Evolutionary conservation across 2,888 invertebrate species (phyloP).

Genomic region (Abrostola triplasia): DNA sequence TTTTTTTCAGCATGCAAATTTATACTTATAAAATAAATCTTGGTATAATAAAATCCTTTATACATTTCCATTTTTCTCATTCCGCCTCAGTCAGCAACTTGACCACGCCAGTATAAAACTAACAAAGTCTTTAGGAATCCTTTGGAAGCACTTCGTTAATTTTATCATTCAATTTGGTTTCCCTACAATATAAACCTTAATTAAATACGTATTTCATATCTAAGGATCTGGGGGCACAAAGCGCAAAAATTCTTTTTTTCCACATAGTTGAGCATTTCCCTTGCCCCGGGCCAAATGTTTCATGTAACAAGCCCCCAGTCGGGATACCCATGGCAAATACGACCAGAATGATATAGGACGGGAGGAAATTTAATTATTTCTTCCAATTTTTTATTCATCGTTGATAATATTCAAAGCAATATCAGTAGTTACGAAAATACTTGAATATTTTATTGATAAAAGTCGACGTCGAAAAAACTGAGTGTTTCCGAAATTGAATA

Average conservation of each 20-base stretch:
- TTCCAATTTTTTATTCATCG: slow-evolving; percentile 47
- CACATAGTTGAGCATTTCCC: slow-evolving; percentile 76
- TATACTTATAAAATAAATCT: neutral
- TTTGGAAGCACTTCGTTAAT: slow-evolving; percentile 53
- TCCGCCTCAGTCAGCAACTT: slow-evolving; percentile 20
- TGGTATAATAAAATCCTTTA: neutral
- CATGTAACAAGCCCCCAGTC: slow-evolving; percentile 63
- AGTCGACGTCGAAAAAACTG: neutral
- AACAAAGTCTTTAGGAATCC: slow-evolving; percentile 48
- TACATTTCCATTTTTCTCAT: slow-evolving; percentile 10
- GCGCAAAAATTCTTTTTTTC: slow-evolving; percentile 73
- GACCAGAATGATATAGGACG: slow-evolving; percentile 46
- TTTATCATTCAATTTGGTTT: slow-evolving; percentile 68
- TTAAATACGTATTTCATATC: slow-evolving; percentile 82
- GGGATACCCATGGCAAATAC: slow-evolving; percentile 58
- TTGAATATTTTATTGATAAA: neutral
- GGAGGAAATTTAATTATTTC: slow-evolving; percentile 57
- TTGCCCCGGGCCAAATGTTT: slow-evolving; percentile 69
- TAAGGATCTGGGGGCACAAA: slow-evolving; percentile 61
- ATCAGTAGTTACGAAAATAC: neutral
- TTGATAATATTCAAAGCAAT: slow-evolving; percentile 32
- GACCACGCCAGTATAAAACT: slow-evolving; percentile 8
- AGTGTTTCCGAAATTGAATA: slow-evolving; percentile 16
- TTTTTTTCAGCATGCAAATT: neutral
- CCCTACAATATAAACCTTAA: slow-evolving; percentile 71